phyloP scores from a whole-genome alignment of 2,888 invertebrate genomes.

The Biston stratarius region DNA sequence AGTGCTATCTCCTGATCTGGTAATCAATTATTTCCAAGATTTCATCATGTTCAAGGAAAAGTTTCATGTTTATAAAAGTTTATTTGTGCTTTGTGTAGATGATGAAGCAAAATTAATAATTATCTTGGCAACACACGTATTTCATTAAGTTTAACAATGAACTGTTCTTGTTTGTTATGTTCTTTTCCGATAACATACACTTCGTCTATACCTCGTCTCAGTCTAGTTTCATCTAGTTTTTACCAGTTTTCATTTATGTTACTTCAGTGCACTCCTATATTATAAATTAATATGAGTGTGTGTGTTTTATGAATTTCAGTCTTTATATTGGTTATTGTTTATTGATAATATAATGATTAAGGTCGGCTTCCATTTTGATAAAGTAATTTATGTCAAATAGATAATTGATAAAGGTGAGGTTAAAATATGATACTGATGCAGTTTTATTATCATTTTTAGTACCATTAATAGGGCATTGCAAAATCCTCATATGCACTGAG shows the following conservation, averaged over 20 bases:
- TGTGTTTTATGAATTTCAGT: too few species aligned
- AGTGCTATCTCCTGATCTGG: too few species aligned
- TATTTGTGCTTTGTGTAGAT: conserved; percentile 3
- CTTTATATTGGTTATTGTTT: not conserved
- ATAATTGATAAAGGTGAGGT: not conserved
- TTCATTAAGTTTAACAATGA: not conserved
- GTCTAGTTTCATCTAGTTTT: not conserved
- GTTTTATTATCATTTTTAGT: not conserved
- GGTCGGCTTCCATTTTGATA: not conserved
- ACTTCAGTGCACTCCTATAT: not conserved
- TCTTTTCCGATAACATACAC: not conserved
- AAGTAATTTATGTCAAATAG: not conserved
- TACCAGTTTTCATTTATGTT: not conserved
- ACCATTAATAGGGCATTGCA: not conserved
- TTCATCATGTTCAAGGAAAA: conserved; percentile 3
- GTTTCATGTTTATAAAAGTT: conserved; percentile 1
- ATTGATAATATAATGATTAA: not conserved
- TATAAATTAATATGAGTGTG: too few species aligned
- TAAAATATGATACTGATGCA: not conserved
- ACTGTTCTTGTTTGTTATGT: not conserved
- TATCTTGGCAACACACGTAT: conserved; percentile 1
- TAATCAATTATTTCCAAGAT: conserved; percentile 3
- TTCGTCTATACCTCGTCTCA: not conserved
- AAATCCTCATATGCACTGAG: not conserved
- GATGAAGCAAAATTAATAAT: not conserved